Evolutionary conservation across 1,140 invertebrate genomes (phyloP).

Genomic region (Whitmania pigra): DNA sequence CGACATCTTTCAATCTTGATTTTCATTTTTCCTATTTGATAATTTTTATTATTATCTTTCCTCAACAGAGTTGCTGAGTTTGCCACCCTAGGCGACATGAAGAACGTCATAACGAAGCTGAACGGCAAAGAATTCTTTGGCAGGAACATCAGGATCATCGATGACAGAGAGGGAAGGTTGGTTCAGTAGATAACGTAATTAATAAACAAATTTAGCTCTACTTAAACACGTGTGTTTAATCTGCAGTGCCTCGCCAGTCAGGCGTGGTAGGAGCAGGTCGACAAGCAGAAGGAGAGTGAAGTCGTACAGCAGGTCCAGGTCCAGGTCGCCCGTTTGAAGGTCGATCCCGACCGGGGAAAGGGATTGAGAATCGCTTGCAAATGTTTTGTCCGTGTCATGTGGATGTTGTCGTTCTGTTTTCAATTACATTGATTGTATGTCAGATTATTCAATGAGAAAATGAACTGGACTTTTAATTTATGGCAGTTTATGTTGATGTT

Average conservation of each 20-base stretch:
- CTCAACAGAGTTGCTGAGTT: conserved; percentile 25
- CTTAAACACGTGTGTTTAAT: neutral
- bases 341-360: too few relatives aligned
- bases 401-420: too few relatives aligned
- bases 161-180: conserved; percentile 12
- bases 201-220: neutral
- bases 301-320: conserved; percentile 1
- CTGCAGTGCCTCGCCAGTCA: neutral
- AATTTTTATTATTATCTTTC: too few relatives aligned
- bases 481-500: too few relatives aligned
- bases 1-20: neutral
- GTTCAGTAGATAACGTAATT: neutral
- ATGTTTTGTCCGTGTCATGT: too few relatives aligned
- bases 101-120: conserved; percentile 79
- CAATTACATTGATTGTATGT: neutral
- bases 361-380: too few relatives aligned
- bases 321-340: neutral
- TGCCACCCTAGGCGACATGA: conserved; percentile 59
- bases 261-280: neutral
- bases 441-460: too few relatives aligned
- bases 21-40: too few relatives aligned
- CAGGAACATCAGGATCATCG: conserved; percentile 15
- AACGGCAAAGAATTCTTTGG: conserved; percentile 74
- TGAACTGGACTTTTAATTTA: too few relatives aligned
- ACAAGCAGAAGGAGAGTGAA: neutral